Evolutionary conservation across 2,797 vertebrate species (phyloP).

Genomic region (Agapornis canus): DNA sequence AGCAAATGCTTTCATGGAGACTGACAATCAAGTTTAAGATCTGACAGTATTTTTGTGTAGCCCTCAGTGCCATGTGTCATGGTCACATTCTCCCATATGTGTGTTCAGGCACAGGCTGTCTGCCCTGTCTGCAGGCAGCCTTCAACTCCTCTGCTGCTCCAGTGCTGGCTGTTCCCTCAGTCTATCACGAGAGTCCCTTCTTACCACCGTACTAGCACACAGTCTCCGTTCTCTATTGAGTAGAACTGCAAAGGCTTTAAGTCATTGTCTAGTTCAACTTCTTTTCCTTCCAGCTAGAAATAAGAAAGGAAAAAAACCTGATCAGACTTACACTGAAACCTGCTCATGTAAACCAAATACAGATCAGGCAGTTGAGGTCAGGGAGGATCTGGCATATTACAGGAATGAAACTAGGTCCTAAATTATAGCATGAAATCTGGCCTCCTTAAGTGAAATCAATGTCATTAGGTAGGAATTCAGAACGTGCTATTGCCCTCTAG

Average conservation of each 20-base stretch:
- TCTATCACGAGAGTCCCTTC: neutral
- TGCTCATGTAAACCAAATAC: neutral
- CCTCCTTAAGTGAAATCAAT: neutral
- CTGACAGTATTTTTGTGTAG: neutral
- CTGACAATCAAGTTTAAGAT: neutral
- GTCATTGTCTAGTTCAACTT: conserved; percentile 90
- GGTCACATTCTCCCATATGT: neutral
- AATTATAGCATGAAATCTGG: neutral
- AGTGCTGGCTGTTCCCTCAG: neutral
- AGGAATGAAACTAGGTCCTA: neutral
- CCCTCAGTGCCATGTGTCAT: neutral
- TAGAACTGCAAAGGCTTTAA: conserved; percentile 89
- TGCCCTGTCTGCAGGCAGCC: neutral
- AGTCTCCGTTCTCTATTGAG: conserved; percentile 90
- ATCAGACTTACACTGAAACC: conserved; percentile 5
- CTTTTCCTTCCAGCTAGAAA: conserved; percentile 84
- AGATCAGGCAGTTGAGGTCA: neutral
- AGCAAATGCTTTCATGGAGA: neutral
- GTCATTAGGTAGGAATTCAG: neutral
- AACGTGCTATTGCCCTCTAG: neutral
- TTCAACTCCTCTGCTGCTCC: neutral
- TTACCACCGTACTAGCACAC: conserved; percentile 89
- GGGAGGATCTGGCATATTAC: neutral
- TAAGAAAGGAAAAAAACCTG: neutral
- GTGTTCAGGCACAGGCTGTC: neutral